Evolutionary conservation across 2,888 invertebrate species (phyloP).

Genomic region (Cephus pulcher): DNA sequence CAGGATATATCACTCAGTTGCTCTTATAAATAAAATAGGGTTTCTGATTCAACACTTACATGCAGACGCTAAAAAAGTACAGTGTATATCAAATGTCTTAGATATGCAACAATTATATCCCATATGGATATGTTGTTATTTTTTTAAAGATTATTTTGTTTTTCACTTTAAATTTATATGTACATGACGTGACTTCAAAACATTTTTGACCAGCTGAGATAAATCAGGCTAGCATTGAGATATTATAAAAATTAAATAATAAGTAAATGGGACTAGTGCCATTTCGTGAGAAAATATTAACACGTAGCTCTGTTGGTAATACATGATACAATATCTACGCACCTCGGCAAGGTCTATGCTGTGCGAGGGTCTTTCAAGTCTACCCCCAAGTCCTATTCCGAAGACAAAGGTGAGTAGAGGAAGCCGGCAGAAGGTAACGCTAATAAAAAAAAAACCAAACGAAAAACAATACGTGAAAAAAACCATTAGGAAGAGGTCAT

Average conservation of each 20-base stretch:
- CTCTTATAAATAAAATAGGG: background rate
- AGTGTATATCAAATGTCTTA: background rate
- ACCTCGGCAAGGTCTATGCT: constrained; percentile 67
- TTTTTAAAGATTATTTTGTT: background rate
- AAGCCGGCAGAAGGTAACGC: constrained; percentile 64
- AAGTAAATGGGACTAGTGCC: constrained; percentile 64
- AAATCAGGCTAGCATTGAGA: constrained; percentile 35
- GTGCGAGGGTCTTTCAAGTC: constrained; percentile 67
- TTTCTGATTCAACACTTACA: background rate
- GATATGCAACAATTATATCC: background rate
- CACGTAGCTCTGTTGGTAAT: constrained; percentile 68
- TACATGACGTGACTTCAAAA: constrained; percentile 30
- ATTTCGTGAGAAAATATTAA: constrained; percentile 67
- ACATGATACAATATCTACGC: constrained; percentile 67
- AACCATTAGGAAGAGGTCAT: constrained; percentile 20
- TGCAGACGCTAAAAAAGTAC: background rate
- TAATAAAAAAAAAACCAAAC: constrained; percentile 47
- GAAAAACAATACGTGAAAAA: constrained; percentile 42
- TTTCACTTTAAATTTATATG: background rate
- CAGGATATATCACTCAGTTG: background rate
- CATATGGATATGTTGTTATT: background rate
- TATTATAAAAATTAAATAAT: constrained; percentile 48
- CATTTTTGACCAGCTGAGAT: constrained; percentile 22
- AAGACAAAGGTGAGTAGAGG: constrained; percentile 66
- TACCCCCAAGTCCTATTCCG: constrained; percentile 65